These are phyloP conservation scores for Miichthys miiuy DNA, from an alignment of 2,797 vertebrate genomes.

Conservation along the genomic window DNA sequence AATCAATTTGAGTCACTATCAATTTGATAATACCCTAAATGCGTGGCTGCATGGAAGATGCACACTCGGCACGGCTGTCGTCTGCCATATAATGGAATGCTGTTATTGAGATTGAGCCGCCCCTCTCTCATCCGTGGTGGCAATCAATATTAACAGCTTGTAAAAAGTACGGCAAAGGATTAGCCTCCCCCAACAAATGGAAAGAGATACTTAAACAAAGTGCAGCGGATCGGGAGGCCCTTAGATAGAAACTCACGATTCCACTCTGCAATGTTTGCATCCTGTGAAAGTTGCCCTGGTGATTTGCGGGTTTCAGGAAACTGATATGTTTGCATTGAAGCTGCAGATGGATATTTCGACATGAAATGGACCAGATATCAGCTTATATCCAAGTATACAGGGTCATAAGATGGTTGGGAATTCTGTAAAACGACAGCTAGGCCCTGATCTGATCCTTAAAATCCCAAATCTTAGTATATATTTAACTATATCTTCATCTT, in stretches of 20 bases:
- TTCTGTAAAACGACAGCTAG: background rate
- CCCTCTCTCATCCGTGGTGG: conserved; percentile 71
- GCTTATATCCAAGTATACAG: background rate
- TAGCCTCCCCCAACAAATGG: conserved; percentile 72
- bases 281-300: conserved; percentile 35
- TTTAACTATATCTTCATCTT: background rate
- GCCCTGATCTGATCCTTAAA: background rate
- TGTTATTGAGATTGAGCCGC: conserved; percentile 87
- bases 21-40: conserved; percentile 86
- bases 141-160: conserved; percentile 89
- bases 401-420: background rate
- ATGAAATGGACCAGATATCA: background rate
- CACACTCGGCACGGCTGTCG: conserved; percentile 78
- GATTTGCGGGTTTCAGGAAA: conserved; percentile 45
- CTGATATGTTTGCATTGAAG: conserved; percentile 18
- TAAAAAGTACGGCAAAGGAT: conserved; percentile 81
- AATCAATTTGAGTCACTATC: conserved; percentile 89
- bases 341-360: conserved; percentile 24
- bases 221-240: conserved; percentile 62
- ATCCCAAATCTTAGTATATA: background rate
- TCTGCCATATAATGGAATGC: conserved; percentile 84
- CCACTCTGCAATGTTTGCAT: conserved; percentile 7
- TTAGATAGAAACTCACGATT: conserved; percentile 26
- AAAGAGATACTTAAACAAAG: conserved; percentile 84
- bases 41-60: conserved; percentile 78